A percentile compares a stretch with the other conserved stretches of the same genome.
phyloP scores from a whole-genome alignment of 2,797 vertebrate species.

The Danio albolineatus region DNA sequence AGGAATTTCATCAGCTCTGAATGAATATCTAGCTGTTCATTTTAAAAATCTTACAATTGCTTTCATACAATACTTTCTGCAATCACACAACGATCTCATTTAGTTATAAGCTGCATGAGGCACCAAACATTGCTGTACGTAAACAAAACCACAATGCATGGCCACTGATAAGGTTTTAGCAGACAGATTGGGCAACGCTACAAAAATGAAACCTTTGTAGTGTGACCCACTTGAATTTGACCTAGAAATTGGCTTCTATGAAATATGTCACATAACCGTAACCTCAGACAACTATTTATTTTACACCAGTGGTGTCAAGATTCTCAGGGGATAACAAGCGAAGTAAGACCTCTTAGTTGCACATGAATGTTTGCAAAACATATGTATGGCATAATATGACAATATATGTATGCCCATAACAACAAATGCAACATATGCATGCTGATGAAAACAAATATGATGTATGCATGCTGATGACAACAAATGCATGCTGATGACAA shows the following conservation, averaged over 20 bases:
- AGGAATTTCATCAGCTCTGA: neutral
- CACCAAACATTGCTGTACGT: neutral
- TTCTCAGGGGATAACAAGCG: too few relatives aligned
- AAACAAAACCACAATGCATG: neutral
- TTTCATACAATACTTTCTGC: neutral
- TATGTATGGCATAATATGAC: too few relatives aligned
- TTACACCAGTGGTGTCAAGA: too few relatives aligned
- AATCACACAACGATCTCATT: neutral
- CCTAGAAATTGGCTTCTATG: neutral
- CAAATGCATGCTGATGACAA: too few relatives aligned
- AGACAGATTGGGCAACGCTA: neutral
- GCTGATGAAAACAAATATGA: too few relatives aligned
- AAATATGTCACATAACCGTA: neutral
- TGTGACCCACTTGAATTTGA: constrained; percentile 10
- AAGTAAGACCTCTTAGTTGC: too few relatives aligned
- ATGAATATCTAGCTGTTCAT: neutral
- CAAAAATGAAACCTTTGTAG: neutral
- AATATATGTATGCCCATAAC: too few relatives aligned
- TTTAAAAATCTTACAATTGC: neutral
- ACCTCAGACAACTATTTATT: too few relatives aligned
- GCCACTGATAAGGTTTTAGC: neutral
- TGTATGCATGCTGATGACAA: too few relatives aligned
- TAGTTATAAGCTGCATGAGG: neutral
- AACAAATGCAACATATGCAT: too few relatives aligned
- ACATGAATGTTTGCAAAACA: too few relatives aligned